Percentiles rank a stretch among this genome's conserved stretches.
These are phyloP conservation scores for Bombus difficillimus DNA, from an alignment of 1,140 invertebrate genomes.

Conservation along the genomic window DNA sequence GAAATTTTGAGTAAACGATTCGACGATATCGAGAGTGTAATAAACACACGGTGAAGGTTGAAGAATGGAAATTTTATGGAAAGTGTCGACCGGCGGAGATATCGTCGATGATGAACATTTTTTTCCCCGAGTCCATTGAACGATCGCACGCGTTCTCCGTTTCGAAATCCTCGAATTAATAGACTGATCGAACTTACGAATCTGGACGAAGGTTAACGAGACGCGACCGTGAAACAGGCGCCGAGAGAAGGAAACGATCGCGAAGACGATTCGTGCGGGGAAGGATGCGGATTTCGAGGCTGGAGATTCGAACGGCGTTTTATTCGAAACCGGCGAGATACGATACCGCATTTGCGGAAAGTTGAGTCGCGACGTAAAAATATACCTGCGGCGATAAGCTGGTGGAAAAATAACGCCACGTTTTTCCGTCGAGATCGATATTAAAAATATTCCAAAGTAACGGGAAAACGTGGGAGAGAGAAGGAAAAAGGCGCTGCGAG, in stretches of 20 bases:
- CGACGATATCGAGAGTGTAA: not conserved
- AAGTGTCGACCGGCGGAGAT: not conserved
- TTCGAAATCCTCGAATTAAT: not conserved
- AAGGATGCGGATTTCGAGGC: not conserved
- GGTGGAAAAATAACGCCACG: constrained; percentile 18
- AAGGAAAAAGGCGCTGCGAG: not conserved
- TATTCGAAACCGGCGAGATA: not conserved
- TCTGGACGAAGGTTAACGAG: not conserved
- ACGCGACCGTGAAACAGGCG: not conserved
- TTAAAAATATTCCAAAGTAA: constrained; percentile 4
- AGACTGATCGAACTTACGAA: too few species aligned
- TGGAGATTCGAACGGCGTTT: constrained; percentile 14
- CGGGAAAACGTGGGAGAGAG: not conserved
- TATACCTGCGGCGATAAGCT: constrained; percentile 9
- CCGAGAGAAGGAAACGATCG: not conserved
- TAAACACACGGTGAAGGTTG: not conserved
- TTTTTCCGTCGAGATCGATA: constrained; percentile 1
- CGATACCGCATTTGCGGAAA: constrained; percentile 8
- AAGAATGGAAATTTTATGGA: not conserved
- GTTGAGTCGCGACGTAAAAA: constrained; percentile 24
- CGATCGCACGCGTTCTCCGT: not conserved
- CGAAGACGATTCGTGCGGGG: not conserved
- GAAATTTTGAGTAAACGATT: not conserved
- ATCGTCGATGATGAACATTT: not conserved
- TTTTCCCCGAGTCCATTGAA: constrained; percentile 5